These are phyloP conservation scores for Poeciliopsis turrubarensis DNA, from an alignment of 2,113 vertebrate species.

Conservation along the genomic window DNA sequence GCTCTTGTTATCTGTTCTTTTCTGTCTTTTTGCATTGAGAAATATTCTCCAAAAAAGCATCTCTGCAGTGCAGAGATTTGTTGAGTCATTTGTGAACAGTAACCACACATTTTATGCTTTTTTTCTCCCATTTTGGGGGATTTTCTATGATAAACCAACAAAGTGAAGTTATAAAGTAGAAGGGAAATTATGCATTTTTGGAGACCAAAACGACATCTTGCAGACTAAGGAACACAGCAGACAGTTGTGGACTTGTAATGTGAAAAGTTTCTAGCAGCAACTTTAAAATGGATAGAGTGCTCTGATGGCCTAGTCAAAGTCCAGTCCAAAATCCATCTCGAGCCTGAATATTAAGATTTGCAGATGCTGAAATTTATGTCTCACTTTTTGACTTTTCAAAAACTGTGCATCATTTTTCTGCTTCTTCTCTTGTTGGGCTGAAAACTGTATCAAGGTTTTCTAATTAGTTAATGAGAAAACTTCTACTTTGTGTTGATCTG, in stretches of 20 bases:
- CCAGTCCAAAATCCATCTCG: too few relatives aligned
- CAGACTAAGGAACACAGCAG: too few relatives aligned
- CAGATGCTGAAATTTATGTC: too few relatives aligned
- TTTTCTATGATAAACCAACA: neutral
- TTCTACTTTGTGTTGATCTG: neutral
- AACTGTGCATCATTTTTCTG: neutral
- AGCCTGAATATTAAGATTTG: too few relatives aligned
- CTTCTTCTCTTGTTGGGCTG: neutral
- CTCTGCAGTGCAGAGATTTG: conserved; percentile 43
- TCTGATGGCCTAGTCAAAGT: too few relatives aligned
- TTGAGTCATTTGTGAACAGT: conserved; percentile 36
- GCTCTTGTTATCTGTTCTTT: conserved; percentile 16
- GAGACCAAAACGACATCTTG: neutral
- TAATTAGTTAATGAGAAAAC: too few relatives aligned
- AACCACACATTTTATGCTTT: neutral
- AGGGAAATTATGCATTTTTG: neutral
- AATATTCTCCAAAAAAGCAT: conserved; percentile 12
- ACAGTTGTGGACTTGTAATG: too few relatives aligned
- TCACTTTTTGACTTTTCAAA: too few relatives aligned
- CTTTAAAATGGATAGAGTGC: too few relatives aligned
- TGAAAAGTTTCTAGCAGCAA: too few relatives aligned
- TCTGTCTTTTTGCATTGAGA: conserved; percentile 32
- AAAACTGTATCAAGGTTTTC: too few relatives aligned
- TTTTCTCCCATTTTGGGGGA: neutral
- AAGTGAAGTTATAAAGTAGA: neutral